phyloP scores from a whole-genome alignment of 1,140 invertebrate genomes.

The Drosophila serrata region DNA sequence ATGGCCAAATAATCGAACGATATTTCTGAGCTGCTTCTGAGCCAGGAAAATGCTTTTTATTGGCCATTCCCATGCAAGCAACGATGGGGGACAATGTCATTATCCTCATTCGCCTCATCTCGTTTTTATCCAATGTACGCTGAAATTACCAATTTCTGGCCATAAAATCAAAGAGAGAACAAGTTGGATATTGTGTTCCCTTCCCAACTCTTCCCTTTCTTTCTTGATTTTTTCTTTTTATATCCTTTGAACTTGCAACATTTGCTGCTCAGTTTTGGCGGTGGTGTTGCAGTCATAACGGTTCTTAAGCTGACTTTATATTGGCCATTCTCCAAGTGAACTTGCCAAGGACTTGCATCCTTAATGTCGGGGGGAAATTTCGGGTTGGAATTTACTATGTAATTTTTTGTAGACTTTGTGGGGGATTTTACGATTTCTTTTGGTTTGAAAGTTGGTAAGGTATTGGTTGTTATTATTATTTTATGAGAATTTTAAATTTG shows the following conservation, averaged over 20 bases:
- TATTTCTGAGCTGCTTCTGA: constrained; percentile 73
- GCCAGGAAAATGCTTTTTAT: constrained; percentile 76
- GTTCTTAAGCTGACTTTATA: constrained; percentile 81
- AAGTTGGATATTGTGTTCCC: constrained; percentile 60
- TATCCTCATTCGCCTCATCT: constrained; percentile 29
- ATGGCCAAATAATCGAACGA: constrained; percentile 74
- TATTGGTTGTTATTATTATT: background rate
- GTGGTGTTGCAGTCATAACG: constrained; percentile 61
- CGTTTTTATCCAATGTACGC: constrained; percentile 58
- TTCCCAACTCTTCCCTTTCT: background rate
- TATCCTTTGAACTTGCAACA: constrained; percentile 39
- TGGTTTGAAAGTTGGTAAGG: background rate
- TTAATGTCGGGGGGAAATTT: background rate
- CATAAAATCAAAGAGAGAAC: constrained; percentile 78
- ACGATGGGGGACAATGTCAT: constrained; percentile 48
- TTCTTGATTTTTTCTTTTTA: too few relatives aligned
- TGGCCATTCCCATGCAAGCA: constrained; percentile 76
- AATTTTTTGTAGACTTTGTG: background rate
- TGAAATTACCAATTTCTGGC: constrained; percentile 80
- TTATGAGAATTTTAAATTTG: background rate
- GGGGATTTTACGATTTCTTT: constrained; percentile 1
- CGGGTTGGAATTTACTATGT: background rate
- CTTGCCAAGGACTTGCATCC: constrained; percentile 33
- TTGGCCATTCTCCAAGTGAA: constrained; percentile 58
- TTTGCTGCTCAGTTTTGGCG: constrained; percentile 34